Conservation (phyloP, 2,888 invertebrate species). For the Watsonalla binaria region DNA sequence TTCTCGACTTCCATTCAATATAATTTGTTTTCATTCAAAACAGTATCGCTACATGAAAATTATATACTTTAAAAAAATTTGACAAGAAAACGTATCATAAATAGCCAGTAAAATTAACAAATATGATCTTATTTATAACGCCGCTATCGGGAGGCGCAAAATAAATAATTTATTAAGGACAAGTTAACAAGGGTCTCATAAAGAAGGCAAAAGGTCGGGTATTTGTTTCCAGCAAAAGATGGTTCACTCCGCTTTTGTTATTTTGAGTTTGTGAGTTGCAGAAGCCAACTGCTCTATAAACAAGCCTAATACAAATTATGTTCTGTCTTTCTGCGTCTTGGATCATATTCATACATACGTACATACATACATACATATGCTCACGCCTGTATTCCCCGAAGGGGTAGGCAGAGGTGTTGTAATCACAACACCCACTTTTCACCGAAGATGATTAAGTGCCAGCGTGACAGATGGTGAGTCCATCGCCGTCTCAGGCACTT, state of each 20-base stretch:
- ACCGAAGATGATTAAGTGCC: too few species aligned
- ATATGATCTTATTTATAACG: constrained; percentile 42
- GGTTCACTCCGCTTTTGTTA: constrained; percentile 68
- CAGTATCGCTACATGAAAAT: too few species aligned
- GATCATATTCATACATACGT: too few species aligned
- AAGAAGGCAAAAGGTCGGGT: constrained; percentile 77
- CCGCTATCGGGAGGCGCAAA: constrained; percentile 49
- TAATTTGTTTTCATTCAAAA: too few species aligned
- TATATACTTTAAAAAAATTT: constrained; percentile 15
- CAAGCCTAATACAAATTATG: constrained; percentile 33
- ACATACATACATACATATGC: too few species aligned
- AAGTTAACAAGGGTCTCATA: constrained; percentile 78
- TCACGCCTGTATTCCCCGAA: too few species aligned
- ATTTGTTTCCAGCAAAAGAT: constrained; percentile 72
- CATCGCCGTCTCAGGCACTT: too few species aligned
- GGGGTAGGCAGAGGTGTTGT: too few species aligned
- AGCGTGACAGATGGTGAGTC: too few species aligned
- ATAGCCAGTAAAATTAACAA: constrained; percentile 65
- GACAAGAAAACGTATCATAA: constrained; percentile 47
- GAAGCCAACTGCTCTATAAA: constrained; percentile 40
- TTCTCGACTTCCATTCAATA: too few species aligned
- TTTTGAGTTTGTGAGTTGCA: constrained; percentile 63
- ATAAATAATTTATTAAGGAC: constrained; percentile 78
- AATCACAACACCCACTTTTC: too few species aligned
- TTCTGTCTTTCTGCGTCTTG: background rate